Conservation (phyloP, 2,888 invertebrate genomes). For the Callinectes sapidus region DNA sequence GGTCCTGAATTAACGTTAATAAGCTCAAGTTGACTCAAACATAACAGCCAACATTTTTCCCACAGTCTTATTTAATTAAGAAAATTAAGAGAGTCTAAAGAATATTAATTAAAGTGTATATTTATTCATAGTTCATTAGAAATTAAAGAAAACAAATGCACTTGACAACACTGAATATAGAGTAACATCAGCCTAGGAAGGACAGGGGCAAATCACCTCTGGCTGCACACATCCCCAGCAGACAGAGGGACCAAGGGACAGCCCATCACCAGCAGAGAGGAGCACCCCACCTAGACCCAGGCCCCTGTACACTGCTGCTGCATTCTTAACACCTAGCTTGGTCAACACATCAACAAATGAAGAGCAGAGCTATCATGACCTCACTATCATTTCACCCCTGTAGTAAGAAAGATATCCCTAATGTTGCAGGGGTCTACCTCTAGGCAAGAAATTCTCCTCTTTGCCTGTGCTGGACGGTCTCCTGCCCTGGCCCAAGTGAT, state of each 20-base stretch:
- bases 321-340: background rate
- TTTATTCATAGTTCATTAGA: constrained; percentile 27
- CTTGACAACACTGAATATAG: constrained; percentile 25
- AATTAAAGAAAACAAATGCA: constrained; percentile 1
- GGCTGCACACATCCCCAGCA: background rate
- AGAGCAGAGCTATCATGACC: background rate
- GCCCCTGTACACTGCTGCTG: background rate
- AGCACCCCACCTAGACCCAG: background rate
- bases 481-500: background rate
- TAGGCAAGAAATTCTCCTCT: background rate
- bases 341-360: background rate
- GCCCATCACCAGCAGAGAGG: constrained; percentile 7
- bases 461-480: constrained; percentile 19
- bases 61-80: constrained; percentile 28
- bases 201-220: constrained; percentile 10
- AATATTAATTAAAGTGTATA: constrained; percentile 31
- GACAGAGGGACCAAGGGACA: constrained; percentile 18
- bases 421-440: constrained; percentile 10
- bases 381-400: background rate
- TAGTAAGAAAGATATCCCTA: background rate
- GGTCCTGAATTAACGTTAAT: constrained; percentile 8
- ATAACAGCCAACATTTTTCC: constrained; percentile 35
- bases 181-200: constrained; percentile 4
- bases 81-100: constrained; percentile 27
- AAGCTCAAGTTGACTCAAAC: constrained; percentile 31